Evolutionary conservation across 2,113 vertebrate genomes (phyloP).

Genomic region (Origma solitaria): DNA sequence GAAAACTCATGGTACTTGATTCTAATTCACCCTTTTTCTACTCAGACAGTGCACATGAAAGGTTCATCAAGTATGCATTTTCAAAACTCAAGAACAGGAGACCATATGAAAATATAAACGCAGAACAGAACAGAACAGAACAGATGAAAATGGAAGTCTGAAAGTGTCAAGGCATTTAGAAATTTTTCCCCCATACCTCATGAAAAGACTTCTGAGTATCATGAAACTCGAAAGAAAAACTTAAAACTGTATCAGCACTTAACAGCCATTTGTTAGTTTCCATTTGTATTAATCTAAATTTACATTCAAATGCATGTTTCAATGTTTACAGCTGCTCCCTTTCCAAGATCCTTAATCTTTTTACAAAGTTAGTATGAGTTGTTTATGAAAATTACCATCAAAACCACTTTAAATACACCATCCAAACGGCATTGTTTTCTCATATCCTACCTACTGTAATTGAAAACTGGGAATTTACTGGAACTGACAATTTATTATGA

Average conservation of each 20-base stretch:
- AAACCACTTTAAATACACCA: slow-evolving; percentile 64
- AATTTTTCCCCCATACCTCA: background rate
- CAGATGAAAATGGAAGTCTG: background rate
- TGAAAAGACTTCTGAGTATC: background rate
- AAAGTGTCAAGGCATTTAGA: background rate
- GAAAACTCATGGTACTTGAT: background rate
- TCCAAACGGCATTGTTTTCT: slow-evolving; percentile 68
- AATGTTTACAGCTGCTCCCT: background rate
- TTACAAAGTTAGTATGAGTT: background rate
- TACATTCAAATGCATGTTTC: slow-evolving; percentile 18
- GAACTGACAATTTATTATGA: slow-evolving; percentile 81
- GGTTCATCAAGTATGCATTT: background rate
- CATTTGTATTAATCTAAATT: slow-evolving; percentile 16
- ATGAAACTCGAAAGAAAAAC: background rate
- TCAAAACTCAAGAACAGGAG: background rate
- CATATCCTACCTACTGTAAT: slow-evolving; percentile 77
- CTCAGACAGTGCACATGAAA: background rate
- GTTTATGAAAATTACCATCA: slow-evolving; percentile 53
- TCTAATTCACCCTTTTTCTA: background rate
- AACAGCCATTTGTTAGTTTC: slow-evolving; percentile 1
- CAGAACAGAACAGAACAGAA: background rate
- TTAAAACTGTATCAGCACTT: background rate
- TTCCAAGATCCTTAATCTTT: slow-evolving; percentile 27
- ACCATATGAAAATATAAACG: background rate
- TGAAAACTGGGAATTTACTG: slow-evolving; percentile 81